A percentile compares a stretch with the other conserved stretches of the same genome.
phyloP scores from a whole-genome alignment of 2,797 vertebrate genomes.

The Furcifer pardalis region DNA sequence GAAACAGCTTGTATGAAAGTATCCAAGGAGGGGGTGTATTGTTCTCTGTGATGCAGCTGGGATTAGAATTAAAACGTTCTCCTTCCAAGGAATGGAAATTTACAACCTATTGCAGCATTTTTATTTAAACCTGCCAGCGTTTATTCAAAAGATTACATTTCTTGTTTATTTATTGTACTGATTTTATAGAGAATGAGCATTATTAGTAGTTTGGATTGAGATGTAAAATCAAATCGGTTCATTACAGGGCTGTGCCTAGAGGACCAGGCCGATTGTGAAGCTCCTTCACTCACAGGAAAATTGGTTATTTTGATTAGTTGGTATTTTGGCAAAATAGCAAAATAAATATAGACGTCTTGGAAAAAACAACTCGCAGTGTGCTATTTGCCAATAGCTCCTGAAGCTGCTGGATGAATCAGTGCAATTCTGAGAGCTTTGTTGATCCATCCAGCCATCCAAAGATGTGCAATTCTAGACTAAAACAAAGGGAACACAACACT shows the following conservation, averaged over 20 bases:
- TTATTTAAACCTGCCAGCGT: neutral
- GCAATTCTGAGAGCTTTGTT: no score
- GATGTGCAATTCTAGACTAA: no score
- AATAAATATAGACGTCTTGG: neutral
- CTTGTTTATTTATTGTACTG: constrained; percentile 10
- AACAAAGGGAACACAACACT: no score
- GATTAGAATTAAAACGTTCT: constrained; percentile 1
- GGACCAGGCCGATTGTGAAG: neutral
- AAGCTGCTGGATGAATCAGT: no score
- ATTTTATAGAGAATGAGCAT: neutral
- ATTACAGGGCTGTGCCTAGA: neutral
- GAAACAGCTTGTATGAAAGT: neutral
- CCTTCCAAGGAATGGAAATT: constrained; percentile 13
- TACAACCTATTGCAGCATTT: neutral
- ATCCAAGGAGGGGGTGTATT: neutral
- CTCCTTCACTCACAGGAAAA: neutral
- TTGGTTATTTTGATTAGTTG: neutral
- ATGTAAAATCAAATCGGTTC: neutral
- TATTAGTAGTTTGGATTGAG: neutral
- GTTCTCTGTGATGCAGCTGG: constrained; percentile 7
- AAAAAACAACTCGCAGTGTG: neutral
- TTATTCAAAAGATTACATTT: constrained; percentile 3
- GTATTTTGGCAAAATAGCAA: neutral
- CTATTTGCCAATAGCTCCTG: no score
- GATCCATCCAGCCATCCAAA: no score